Evolutionary conservation across 1,140 invertebrate species (phyloP).

Genomic region (Euwallacea fornicatus): DNA sequence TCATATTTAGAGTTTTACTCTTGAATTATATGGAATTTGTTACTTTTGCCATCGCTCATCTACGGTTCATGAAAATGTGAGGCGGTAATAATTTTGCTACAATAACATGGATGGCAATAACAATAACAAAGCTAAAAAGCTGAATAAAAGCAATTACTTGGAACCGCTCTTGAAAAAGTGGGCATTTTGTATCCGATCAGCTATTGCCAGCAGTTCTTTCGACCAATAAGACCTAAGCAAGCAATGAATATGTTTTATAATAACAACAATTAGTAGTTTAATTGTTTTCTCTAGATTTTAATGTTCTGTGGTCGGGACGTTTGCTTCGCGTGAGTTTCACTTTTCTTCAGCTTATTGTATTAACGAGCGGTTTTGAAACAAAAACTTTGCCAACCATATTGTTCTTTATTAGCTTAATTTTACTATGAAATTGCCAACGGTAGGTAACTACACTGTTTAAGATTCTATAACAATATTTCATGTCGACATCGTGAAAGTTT

Average conservation of each 20-base stretch:
- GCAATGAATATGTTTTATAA: slow-evolving; percentile 11
- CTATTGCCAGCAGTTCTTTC: neutral
- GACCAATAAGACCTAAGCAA: neutral
- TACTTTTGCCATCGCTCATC: no score
- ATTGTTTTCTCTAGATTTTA: slow-evolving; percentile 10
- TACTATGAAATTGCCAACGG: slow-evolving; percentile 13
- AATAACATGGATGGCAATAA: no score
- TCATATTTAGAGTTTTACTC: no score
- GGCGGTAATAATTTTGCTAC: no score
- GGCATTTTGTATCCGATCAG: neutral
- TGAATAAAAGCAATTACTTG: slow-evolving; percentile 3
- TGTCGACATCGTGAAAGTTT: slow-evolving; percentile 32
- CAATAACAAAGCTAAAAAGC: neutral
- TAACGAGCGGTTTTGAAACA: slow-evolving; percentile 12
- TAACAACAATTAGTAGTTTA: slow-evolving; percentile 3
- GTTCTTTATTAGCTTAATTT: slow-evolving; percentile 27
- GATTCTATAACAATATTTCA: slow-evolving; percentile 25
- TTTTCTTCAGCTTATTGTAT: slow-evolving; percentile 22
- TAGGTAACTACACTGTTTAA: slow-evolving; percentile 9
- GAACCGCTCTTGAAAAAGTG: neutral
- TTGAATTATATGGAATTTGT: no score
- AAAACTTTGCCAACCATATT: slow-evolving; percentile 13
- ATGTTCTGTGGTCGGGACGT: slow-evolving; percentile 11
- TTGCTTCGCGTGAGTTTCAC: slow-evolving; percentile 19
- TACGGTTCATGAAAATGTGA: no score